These are phyloP conservation scores for Linnaemya tessellans DNA, from an alignment of 2,888 invertebrate genomes.

Conservation along the genomic window DNA sequence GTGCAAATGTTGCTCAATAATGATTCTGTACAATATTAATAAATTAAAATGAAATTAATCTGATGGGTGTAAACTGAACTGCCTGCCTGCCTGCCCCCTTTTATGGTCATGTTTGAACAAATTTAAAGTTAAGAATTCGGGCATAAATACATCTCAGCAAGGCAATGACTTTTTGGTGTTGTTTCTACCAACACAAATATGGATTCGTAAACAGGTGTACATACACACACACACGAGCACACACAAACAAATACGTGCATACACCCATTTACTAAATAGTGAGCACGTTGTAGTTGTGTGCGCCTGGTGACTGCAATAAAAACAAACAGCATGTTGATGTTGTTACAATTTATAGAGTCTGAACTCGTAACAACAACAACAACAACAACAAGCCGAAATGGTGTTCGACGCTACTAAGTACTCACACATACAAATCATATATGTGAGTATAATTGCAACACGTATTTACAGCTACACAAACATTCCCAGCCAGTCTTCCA, in stretches of 20 bases:
- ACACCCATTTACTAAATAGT: neutral
- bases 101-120: neutral
- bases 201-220: slow-evolving; percentile 56
- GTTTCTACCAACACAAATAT: slow-evolving; percentile 76
- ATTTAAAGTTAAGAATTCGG: slow-evolving; percentile 42
- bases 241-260: neutral
- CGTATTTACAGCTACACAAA: neutral
- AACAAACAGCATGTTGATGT: slow-evolving; percentile 37
- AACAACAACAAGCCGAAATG: slow-evolving; percentile 38
- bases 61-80: neutral
- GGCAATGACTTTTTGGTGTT: slow-evolving; percentile 82
- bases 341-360: slow-evolving; percentile 44
- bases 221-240: neutral
- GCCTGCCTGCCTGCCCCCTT: neutral
- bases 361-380: slow-evolving; percentile 44
- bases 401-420: neutral
- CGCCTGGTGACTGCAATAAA: slow-evolving; percentile 14
- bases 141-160: slow-evolving; percentile 78
- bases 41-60: too few species aligned
- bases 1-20: too few species aligned
- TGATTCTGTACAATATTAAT: too few species aligned
- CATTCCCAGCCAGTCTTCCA: too few species aligned
- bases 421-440: slow-evolving; percentile 13
- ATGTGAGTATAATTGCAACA: neutral
- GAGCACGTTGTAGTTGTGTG: neutral